These are phyloP conservation scores for Sebastes baramenuke DNA, from an alignment of 2,797 vertebrate species.

Conservation along the genomic window DNA sequence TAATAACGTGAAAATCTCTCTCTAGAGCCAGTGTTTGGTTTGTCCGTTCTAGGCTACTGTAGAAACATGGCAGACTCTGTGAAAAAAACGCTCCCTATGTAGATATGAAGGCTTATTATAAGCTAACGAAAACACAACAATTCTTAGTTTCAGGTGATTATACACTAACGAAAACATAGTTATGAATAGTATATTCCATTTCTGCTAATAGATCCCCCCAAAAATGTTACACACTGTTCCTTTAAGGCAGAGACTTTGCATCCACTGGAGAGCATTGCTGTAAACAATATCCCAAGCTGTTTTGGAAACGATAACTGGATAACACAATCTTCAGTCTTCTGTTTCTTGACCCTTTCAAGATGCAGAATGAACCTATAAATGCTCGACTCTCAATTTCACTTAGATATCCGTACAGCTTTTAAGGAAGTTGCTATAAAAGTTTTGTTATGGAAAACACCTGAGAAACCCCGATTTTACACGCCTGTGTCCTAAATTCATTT, in stretches of 20 bases:
- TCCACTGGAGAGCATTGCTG: conserved; percentile 24
- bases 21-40: no score
- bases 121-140: not conserved
- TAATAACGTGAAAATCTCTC: no score
- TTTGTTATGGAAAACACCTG: not conserved
- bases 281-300: conserved; percentile 51
- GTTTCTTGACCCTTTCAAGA: conserved; percentile 53
- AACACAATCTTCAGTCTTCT: conserved; percentile 12
- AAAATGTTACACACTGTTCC: not conserved
- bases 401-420: conserved; percentile 8
- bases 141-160: not conserved
- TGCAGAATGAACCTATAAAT: conserved; percentile 42
- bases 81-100: no score
- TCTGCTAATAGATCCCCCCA: not conserved
- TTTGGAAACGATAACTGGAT: conserved; percentile 53
- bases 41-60: no score
- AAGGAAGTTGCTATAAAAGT: not conserved
- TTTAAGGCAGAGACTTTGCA: not conserved
- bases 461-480: not conserved
- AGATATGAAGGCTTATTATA: no score
- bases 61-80: no score
- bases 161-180: no score
- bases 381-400: conserved; percentile 3
- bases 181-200: no score
- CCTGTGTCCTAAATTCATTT: not conserved